Conservation (phyloP, 2,797 vertebrate genomes). For the Takifugu ocellatus region DNA sequence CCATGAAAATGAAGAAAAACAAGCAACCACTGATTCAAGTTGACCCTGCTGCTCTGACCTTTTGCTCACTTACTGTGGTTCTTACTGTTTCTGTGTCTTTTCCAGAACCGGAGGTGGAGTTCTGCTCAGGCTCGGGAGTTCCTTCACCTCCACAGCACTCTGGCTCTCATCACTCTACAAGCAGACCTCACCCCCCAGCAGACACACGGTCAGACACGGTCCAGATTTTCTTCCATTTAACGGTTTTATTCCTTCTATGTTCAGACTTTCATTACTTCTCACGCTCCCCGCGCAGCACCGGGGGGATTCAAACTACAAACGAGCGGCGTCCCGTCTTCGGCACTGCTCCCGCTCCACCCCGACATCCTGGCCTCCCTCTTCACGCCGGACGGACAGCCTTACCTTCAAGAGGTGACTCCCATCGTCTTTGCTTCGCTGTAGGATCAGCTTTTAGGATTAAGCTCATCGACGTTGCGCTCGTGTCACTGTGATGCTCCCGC, state of each 20-base stretch:
- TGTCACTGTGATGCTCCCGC: neutral
- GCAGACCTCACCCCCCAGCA: slow-evolving; percentile 85
- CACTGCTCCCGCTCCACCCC: slow-evolving; percentile 81
- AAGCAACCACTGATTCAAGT: too few relatives aligned
- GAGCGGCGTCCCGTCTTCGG: slow-evolving; percentile 69
- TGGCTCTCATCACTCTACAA: slow-evolving; percentile 91
- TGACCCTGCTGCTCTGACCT: too few relatives aligned
- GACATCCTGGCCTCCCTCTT: slow-evolving; percentile 91
- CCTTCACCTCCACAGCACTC: slow-evolving; percentile 92
- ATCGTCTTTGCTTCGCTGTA: neutral
- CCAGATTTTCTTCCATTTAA: neutral
- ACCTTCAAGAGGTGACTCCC: slow-evolving; percentile 87
- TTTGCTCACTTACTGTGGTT: neutral
- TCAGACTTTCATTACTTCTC: neutral
- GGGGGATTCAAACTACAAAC: slow-evolving; percentile 79
- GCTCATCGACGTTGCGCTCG: too few relatives aligned
- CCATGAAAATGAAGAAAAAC: too few relatives aligned
- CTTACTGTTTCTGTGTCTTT: neutral
- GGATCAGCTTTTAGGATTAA: neutral
- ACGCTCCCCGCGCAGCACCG: slow-evolving; percentile 72
- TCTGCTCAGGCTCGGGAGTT: slow-evolving; percentile 96
- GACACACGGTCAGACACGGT: slow-evolving; percentile 81
- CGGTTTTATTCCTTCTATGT: neutral
- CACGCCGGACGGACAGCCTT: slow-evolving; percentile 90
- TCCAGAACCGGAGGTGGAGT: slow-evolving; percentile 97